Percentiles rank a stretch among this genome's conserved stretches.
Evolutionary conservation across 1,140 invertebrate species (phyloP).

Genomic region (Cylas formicarius): DNA sequence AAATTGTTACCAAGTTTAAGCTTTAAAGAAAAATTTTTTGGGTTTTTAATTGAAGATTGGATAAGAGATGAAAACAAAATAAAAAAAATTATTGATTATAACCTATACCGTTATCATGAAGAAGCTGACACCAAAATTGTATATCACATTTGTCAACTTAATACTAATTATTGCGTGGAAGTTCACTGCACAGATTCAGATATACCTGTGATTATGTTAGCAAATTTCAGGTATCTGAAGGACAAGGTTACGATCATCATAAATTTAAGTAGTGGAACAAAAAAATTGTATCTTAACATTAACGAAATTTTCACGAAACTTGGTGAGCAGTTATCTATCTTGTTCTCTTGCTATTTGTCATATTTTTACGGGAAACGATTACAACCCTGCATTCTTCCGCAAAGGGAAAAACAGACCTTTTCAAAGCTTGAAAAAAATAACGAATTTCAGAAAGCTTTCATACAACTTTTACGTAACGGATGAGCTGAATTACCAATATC

Average conservation of each 20-base stretch:
- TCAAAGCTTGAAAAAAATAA: too few relatives aligned
- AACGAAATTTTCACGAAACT: slow-evolving; percentile 21
- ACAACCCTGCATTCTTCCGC: too few relatives aligned
- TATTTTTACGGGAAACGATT: too few relatives aligned
- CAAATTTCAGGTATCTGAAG: slow-evolving; percentile 22
- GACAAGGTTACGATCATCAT: slow-evolving; percentile 18
- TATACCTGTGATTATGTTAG: slow-evolving; percentile 25
- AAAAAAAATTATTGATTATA: slow-evolving; percentile 20
- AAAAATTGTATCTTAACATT: slow-evolving; percentile 21
- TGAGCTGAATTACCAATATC: not conserved
- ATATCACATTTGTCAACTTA: slow-evolving; percentile 22
- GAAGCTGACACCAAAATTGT: slow-evolving; percentile 23
- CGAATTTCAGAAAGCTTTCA: too few relatives aligned
- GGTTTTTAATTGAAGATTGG: too few relatives aligned
- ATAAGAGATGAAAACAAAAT: too few relatives aligned
- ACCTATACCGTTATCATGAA: slow-evolving; percentile 23
- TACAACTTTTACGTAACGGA: too few relatives aligned
- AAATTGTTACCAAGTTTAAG: slow-evolving; percentile 21
- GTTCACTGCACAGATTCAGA: slow-evolving; percentile 27
- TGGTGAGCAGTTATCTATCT: slow-evolving; percentile 22
- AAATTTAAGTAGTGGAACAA: slow-evolving; percentile 17
- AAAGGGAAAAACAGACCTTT: slow-evolving; percentile 13
- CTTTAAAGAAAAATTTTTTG: slow-evolving; percentile 20
- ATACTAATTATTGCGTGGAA: slow-evolving; percentile 19
- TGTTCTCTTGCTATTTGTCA: slow-evolving; percentile 21